Conservation (phyloP, 2,113 vertebrate species). For the Platichthys flesus region DNA sequence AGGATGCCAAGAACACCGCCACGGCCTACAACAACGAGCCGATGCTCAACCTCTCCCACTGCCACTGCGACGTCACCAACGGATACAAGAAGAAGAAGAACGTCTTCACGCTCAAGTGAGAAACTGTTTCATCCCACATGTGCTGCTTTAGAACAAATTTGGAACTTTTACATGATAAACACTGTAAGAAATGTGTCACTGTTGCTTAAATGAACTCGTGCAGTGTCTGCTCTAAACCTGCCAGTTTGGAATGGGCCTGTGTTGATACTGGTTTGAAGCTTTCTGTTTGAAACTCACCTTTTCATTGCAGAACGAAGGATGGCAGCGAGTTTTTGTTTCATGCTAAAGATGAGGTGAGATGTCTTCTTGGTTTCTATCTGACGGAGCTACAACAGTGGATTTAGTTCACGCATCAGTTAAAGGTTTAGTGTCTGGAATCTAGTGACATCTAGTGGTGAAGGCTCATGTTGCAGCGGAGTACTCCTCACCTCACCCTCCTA, state of each 20-base stretch:
- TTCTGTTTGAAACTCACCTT: conserved; percentile 21
- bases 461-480: too few species aligned
- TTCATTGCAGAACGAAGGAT: conserved; percentile 86
- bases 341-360: conserved; percentile 92
- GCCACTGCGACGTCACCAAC: conserved; percentile 89
- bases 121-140: neutral
- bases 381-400: neutral
- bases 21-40: conserved; percentile 89
- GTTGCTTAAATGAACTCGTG: neutral
- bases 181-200: neutral
- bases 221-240: too few species aligned
- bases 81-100: conserved; percentile 98
- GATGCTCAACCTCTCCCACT: conserved; percentile 86
- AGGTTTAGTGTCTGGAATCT: too few species aligned
- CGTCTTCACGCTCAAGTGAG: conserved; percentile 94
- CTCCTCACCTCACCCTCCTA: too few species aligned
- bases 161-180: too few species aligned
- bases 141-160: too few species aligned
- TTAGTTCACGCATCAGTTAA: neutral
- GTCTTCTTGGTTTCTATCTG: neutral
- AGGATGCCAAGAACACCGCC: conserved; percentile 88
- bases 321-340: conserved; percentile 94
- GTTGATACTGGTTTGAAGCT: neutral
- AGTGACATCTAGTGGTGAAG: too few species aligned
- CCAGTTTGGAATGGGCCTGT: neutral